Base-by-base conservation (phyloP, 1,140 invertebrate genomes). In the Semibalanus balanoides region DNA sequence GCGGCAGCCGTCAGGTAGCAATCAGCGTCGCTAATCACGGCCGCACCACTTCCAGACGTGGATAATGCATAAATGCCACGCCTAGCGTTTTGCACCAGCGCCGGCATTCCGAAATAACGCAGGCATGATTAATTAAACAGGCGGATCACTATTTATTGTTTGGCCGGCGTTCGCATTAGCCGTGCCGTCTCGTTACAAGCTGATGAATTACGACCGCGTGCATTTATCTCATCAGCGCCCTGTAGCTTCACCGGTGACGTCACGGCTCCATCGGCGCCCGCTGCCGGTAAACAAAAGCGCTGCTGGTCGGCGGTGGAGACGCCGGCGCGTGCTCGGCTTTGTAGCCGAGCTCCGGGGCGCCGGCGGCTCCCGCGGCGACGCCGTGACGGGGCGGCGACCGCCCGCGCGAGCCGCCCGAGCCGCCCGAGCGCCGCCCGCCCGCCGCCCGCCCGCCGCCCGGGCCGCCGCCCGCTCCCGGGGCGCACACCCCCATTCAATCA, bases 121-220 rank as follows among this genome's bases (percentile, higher is more conserved):
- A 64, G 51, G 51, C 22, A 64, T 64, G 51, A 64, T 64, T 64
- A 64, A 64, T 64, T 64, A 64, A 64, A 64, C 51, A 25, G 51
- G 11, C 14, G 51, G 51, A 64, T 64, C 51, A 64, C 51, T 64
- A 64, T 64, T 64, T 64, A 64, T 64, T 64, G 51, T 64, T 64
- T 64, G 51, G 51, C 51, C 51, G 51, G 51, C 22, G 51, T 64
- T 64, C 51, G 51, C 51, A 64, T 64, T 64, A 64, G 51, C 51
- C 51, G 51, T 64, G 51, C 51, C 51, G 51, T 64, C 51, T 64
- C 51, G 51, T 64, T 64, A 64, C 51, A 11, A 14, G 51, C 51
- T 64, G 51, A 64, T 64, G 51, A 64, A 64, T 64, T 64, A 64
- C 51, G 51, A 64, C 51, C 51, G 51, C 51, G 51, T 64, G 51